Percentiles rank a stretch among this genome's conserved stretches.
Conservation (phyloP, 1,140 invertebrate species). For the Andricus grossulariae region DNA sequence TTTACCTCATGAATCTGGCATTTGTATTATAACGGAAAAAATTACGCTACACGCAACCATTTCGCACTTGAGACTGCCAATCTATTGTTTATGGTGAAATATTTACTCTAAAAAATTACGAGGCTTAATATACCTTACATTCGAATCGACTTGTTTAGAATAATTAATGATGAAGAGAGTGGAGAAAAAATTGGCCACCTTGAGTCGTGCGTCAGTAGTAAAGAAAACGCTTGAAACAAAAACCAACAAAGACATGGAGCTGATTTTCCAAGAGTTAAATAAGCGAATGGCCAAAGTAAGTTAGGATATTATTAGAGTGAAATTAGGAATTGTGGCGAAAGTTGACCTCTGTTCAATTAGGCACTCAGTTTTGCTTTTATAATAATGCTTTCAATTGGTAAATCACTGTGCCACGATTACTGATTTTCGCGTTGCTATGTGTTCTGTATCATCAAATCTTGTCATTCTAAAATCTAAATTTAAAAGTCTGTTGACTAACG, state of each 20-base stretch:
- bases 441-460: constrained; percentile 49
- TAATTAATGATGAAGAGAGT: not conserved
- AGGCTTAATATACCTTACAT: constrained; percentile 21
- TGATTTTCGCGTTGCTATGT: constrained; percentile 48
- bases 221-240: constrained; percentile 11
- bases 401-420: constrained; percentile 48
- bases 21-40: constrained; percentile 41
- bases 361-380: constrained; percentile 38
- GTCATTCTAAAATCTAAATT: constrained; percentile 47
- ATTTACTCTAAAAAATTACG: constrained; percentile 7
- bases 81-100: not conserved
- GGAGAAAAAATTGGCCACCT: constrained; percentile 55
- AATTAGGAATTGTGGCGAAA: constrained; percentile 45
- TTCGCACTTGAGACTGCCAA: constrained; percentile 9
- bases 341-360: too few species aligned
- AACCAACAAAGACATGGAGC: constrained; percentile 9
- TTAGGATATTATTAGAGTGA: constrained; percentile 46
- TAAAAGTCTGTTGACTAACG: constrained; percentile 42
- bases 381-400: constrained; percentile 11
- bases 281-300: constrained; percentile 57
- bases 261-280: constrained; percentile 40
- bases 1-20: constrained; percentile 37
- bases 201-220: constrained; percentile 35
- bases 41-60: constrained; percentile 6
- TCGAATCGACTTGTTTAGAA: constrained; percentile 2